Base-by-base conservation (phyloP, 2,888 invertebrate species). In the Phaedon cochleariae region DNA sequence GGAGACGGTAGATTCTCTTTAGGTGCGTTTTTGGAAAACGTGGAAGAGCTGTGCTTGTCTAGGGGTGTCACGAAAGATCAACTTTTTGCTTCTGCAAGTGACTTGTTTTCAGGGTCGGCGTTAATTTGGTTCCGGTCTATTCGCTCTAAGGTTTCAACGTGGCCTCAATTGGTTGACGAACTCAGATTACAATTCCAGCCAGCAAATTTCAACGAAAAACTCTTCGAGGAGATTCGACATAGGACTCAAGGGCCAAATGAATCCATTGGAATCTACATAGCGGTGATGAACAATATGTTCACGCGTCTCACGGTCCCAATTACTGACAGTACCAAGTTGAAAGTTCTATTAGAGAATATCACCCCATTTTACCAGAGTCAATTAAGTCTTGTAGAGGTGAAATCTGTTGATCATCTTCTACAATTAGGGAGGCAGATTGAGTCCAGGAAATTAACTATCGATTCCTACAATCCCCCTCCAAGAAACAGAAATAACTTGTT, bases 171-270 rank as follows among this genome's bases (percentile, higher is more conserved):
- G 22, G 59, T 64, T 17, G 10, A 20, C 4, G 26, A 45, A 10
- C n/a, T 65, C 9, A 45, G 54, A 46, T 20, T 46, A 17, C 51
- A 63, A 45, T 76, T 71, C 54, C 64, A 59, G 21, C 73, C 73
- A 0, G 20, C 52, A 4, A 72, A 73, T 58, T 74, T 74, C 52
- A 73, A 75, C 18, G 67, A 74, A 9, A 51, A 57, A 15, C 62
- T 76, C 7, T 67, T 67, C 17, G 68, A 73, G 20, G 72, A 74
- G 48, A 74, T 76, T 17, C 53, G 64, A 15, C 53, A 53, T 15
- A 61, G 75, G 2, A 70, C 69, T 0, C 77, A 77, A 60, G 74
- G 73, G 9, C 58, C 69, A 12, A 37, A 69, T 17, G 73, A 76
- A 58, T 26, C 65, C 4, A 69, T 76, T 10, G 73, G 66, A 15